These are phyloP conservation scores for Lomographa bimaculata DNA, from an alignment of 2,888 invertebrate species.

Conservation along the genomic window DNA sequence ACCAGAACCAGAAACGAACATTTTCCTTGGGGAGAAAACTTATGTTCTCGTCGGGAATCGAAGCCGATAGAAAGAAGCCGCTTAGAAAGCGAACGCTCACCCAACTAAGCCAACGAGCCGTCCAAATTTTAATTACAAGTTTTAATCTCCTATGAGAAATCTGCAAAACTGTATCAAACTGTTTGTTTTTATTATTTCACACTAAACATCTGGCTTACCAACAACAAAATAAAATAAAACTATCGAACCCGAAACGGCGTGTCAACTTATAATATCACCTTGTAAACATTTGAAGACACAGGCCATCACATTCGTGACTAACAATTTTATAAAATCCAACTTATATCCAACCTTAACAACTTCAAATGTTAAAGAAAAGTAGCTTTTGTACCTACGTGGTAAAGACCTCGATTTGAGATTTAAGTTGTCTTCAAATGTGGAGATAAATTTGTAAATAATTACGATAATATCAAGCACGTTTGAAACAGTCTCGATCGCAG, in stretches of 20 bases:
- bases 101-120: too few relatives aligned
- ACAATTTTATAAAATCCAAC: conserved; percentile 54
- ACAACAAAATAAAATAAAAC: conserved; percentile 35
- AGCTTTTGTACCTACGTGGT: neutral
- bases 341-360: neutral
- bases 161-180: too few relatives aligned
- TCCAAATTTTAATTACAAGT: too few relatives aligned
- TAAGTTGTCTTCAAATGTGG: neutral
- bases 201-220: too few relatives aligned
- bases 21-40: too few relatives aligned
- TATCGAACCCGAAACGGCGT: conserved; percentile 60
- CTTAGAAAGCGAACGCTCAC: too few relatives aligned
- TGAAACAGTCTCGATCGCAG: conserved; percentile 64
- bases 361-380: neutral
- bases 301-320: conserved; percentile 68
- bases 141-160: too few relatives aligned
- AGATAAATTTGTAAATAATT: conserved; percentile 46
- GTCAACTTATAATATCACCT: conserved; percentile 69
- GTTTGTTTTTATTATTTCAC: too few relatives aligned
- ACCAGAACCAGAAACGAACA: too few relatives aligned
- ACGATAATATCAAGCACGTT: conserved; percentile 71
- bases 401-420: neutral
- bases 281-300: conserved; percentile 64
- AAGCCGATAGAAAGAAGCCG: too few relatives aligned
- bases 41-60: too few relatives aligned